Evolutionary conservation across 2,888 invertebrate species (phyloP).

Genomic region (Pristionchus maxplancki): DNA sequence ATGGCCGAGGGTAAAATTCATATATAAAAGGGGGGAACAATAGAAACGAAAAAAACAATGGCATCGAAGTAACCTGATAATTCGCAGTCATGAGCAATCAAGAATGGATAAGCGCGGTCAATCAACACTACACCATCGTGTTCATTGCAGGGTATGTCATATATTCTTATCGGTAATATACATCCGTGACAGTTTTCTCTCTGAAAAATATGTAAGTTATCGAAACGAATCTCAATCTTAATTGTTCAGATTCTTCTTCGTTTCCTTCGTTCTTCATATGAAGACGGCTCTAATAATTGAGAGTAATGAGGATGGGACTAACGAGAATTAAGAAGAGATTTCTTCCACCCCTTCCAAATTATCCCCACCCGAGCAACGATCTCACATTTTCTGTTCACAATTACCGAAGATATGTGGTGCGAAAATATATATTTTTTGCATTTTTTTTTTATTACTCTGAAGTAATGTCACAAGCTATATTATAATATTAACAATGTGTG

Average conservation of each 20-base stretch:
- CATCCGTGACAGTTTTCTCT: background rate
- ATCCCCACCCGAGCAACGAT: too few species aligned
- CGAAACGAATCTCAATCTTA: background rate
- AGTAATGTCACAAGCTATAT: too few species aligned
- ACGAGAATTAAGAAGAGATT: too few species aligned
- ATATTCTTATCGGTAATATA: too few species aligned
- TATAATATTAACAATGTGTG: too few species aligned
- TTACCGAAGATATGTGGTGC: too few species aligned
- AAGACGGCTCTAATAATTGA: background rate
- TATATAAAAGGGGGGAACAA: background rate
- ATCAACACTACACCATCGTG: background rate
- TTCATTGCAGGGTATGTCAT: background rate
- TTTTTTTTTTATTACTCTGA: too few species aligned
- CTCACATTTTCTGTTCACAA: too few species aligned
- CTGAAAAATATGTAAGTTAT: background rate
- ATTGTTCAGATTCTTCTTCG: background rate
- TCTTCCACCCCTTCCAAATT: too few species aligned
- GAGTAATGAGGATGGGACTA: background rate
- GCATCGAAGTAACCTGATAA: background rate
- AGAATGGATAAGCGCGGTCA: background rate
- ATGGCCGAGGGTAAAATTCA: background rate
- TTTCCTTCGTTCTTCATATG: background rate
- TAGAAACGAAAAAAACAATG: background rate
- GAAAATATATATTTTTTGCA: too few species aligned
- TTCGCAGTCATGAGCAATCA: background rate